Evolutionary conservation across 2,113 vertebrate species (phyloP), one percentile per base, ranked within the genome.

Genomic region (Muntiacus reevesi): DNA sequence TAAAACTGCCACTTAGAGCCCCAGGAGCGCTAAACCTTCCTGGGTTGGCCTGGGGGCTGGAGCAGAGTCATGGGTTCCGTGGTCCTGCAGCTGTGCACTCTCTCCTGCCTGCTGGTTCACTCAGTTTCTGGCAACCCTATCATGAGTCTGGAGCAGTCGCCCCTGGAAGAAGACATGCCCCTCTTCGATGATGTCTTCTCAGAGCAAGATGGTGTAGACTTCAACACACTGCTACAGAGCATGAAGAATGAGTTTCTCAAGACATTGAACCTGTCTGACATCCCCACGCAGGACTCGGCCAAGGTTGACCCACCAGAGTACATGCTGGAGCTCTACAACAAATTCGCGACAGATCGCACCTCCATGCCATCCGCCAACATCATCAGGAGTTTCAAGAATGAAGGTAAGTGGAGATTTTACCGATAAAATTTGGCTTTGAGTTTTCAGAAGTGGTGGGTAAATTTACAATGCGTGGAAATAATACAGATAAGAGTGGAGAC

Each of bases 251-350:
- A 99, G 98, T 99, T 99, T 88, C 98, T 99, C 96, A 99, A 99
- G 94, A 99, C 99, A 0, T 97, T 99, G 97, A 99, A 99, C 98
- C 98, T 99, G 93, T 99, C 99, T 0, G 99, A 99, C 74, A 98
- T 99, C 82, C 99, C 99, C 0, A 76, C 97, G 87, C 98, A 99
- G 2, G 98, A 99, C 86, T 97, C 99, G 0, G 97, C 98, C 89
- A 99, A 99, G 87, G 99, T 99, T 85, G 99, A 99, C 67, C 99
- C 99, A 0, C 99, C 99, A 2, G 99, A 99, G 97, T 99, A 99
- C 98, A 99, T 99, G 99, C 94, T 99, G 97, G 99, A 99, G 98
- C 99, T 99, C 47, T 99, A 99, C 98, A 99, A 99, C 98, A 99
- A 99, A 89, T 99, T 99, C 50, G 99, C 99, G 71, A 99, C 99